Evolutionary conservation across 2,113 vertebrate genomes (phyloP).

Genomic region (Urocitellus parryii): DNA sequence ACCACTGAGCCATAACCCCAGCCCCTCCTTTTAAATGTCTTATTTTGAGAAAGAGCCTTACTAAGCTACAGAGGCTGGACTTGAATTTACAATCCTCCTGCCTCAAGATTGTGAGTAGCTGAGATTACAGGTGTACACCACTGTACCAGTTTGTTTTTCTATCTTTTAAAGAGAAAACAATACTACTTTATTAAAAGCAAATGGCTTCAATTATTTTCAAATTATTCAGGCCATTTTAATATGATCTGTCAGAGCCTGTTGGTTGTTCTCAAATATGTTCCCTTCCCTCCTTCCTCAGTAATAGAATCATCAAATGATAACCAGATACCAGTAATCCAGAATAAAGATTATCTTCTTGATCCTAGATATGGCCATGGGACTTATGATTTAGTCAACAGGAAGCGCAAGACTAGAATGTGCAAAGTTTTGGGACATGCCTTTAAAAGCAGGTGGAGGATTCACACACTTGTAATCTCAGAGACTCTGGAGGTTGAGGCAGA

Average conservation of each 20-base stretch:
- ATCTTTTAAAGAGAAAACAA: neutral
- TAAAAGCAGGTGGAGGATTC: neutral
- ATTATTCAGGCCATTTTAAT: neutral
- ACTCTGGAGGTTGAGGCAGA: too few species aligned
- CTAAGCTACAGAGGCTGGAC: too few species aligned
- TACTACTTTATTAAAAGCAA: conserved; percentile 42
- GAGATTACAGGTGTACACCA: too few species aligned
- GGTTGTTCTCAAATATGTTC: neutral
- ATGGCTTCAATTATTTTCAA: conserved; percentile 27
- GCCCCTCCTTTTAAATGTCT: too few species aligned
- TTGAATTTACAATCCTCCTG: too few species aligned
- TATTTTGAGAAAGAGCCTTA: too few species aligned
- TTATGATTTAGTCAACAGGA: neutral
- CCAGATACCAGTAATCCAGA: neutral
- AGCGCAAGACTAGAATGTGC: neutral
- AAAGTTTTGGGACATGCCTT: neutral
- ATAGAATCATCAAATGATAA: neutral
- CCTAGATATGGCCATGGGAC: neutral
- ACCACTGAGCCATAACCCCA: too few species aligned
- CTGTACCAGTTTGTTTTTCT: neutral
- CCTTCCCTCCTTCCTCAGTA: neutral
- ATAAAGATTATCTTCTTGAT: neutral
- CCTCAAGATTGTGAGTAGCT: too few species aligned
- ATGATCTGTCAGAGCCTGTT: neutral
- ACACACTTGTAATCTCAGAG: too few species aligned